Base-by-base conservation (phyloP, 2,888 invertebrate species). In the Drosophila testacea region DNA sequence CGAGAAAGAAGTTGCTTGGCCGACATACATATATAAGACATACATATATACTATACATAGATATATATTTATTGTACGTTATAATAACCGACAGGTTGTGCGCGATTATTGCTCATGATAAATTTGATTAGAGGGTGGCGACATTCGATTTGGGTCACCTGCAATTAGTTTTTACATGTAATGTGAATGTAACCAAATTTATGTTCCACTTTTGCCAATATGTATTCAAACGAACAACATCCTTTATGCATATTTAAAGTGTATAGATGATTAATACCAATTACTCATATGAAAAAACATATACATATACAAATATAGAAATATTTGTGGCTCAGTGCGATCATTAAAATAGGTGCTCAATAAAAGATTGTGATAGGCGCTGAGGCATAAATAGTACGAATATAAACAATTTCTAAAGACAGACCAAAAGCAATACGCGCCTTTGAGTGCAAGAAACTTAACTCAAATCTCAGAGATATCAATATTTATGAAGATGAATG, bases 261-360 rank as follows among this genome's bases (percentile, higher is more conserved):
- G 6, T 6, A 32, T 32, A 32, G 36, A 55, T 41, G 59, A 57
- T 56, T 62, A 36, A 66, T 56, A 57, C 30, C 47, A 44, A n/a
- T 55, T 36, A 32, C 41, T 39, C 41, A 22, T 22, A 44, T 16
- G 16, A 16, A 16, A 16, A 30, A 32, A 13, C 13, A 32, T 32
- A 32, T 36, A 47, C 10, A 36, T n/a, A 38, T 46, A 48, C 38
- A 69, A 50, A 36, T n/a, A 38, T 46, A 48, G 34, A 70, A 50
- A 57, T 56, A 9, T 46, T 68, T 75, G 22, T 68, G 65, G 65
- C 62, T 71, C 69, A 52, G 79, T 63, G 69, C 63, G 51, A 42
- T 69, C 76, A 64, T 79, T 69, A 65, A 57, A 62, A 42, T 52
- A n/a, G 44, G 69, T 77, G 79, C 79, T 77, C 79, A 78, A 74